A percentile compares a stretch with the other conserved stretches of the same genome.
phyloP scores from a whole-genome alignment of 2,113 vertebrate genomes.

The Silurus glanis region DNA sequence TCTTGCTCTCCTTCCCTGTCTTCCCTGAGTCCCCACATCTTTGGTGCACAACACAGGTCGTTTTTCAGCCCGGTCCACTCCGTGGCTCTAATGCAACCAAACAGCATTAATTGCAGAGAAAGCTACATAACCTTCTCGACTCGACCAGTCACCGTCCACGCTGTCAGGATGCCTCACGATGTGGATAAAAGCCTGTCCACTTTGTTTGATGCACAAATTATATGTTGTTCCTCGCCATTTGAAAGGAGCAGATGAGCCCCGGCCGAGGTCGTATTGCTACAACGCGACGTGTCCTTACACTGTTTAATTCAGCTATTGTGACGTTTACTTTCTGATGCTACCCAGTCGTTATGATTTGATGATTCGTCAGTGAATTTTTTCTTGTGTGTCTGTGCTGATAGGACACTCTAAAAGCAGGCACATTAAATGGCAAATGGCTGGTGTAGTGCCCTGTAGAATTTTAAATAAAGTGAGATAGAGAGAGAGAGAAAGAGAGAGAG shows the following conservation, averaged over 20 bases:
- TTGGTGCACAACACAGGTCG: neutral
- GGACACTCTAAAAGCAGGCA: neutral
- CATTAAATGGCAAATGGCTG: slow-evolving; percentile 3
- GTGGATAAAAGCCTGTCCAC: slow-evolving; percentile 38
- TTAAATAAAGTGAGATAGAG: neutral
- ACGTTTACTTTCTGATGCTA: neutral
- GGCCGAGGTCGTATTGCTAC: slow-evolving; percentile 1
- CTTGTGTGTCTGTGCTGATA: slow-evolving; percentile 5
- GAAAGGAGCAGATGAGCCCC: slow-evolving; percentile 23
- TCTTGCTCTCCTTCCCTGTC: neutral
- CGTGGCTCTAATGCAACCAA: slow-evolving; percentile 12
- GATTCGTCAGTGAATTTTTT: neutral
- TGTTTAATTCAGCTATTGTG: slow-evolving; percentile 36
- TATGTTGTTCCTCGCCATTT: slow-evolving; percentile 15
- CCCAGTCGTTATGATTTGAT: slow-evolving; percentile 18
- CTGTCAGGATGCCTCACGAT: neutral
- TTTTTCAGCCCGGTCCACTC: neutral
- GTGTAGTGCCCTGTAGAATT: neutral
- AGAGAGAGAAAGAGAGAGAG: too few species aligned
- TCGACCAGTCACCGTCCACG: neutral
- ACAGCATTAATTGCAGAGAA: slow-evolving; percentile 23
- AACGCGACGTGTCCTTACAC: neutral
- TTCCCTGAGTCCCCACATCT: neutral
- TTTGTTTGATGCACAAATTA: slow-evolving; percentile 24
- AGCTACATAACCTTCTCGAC: neutral